Conservation (phyloP, 2,113 vertebrate species). For the Vidua chalybeata region DNA sequence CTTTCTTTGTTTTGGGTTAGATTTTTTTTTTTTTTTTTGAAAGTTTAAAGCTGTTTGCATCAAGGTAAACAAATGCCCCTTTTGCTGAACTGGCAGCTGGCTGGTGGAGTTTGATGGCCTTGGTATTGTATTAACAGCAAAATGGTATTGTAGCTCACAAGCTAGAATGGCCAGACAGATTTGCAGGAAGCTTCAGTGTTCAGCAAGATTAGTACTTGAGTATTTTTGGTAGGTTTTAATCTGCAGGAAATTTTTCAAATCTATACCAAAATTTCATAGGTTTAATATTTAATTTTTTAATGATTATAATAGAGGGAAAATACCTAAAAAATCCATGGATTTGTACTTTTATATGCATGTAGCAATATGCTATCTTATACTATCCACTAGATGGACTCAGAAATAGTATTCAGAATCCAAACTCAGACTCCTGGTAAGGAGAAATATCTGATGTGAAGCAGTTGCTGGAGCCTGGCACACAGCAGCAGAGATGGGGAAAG, state of each 20-base stretch:
- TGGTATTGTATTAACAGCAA: not conserved
- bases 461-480: not conserved
- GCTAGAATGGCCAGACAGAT: not conserved
- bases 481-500: not conserved
- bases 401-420: constrained; percentile 6
- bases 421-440: not conserved
- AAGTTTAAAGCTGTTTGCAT: not conserved
- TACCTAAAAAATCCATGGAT: not conserved
- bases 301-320: not conserved
- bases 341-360: not conserved
- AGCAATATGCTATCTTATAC: not conserved
- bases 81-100: not conserved
- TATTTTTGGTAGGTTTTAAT: not conserved
- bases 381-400: constrained; percentile 55
- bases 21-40: not conserved
- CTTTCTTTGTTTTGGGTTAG: not conserved
- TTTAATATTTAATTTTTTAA: not conserved
- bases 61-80: not conserved
- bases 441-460: not conserved
- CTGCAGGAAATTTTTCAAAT: not conserved
- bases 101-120: not conserved
- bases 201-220: not conserved
- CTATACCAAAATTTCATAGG: not conserved
- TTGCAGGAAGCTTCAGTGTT: not conserved
- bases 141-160: not conserved